phyloP scores from a whole-genome alignment of 2,888 invertebrate genomes.

The Balanococcus diminutus region DNA sequence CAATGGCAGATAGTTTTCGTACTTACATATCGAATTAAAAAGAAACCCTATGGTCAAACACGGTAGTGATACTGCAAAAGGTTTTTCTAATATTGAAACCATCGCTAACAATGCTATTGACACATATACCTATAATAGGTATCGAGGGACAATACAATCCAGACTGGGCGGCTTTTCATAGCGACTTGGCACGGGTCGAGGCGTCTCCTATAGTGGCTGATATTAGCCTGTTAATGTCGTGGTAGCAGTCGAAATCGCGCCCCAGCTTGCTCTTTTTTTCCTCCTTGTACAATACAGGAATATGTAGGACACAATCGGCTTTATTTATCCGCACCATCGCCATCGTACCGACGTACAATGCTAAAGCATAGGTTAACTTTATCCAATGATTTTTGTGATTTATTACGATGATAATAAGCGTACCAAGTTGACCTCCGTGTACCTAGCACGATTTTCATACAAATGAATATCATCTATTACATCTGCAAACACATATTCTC shows the following conservation, averaged over 20 bases:
- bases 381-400: constrained; percentile 29
- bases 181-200: background rate
- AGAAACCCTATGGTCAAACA: constrained; percentile 31
- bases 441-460: background rate
- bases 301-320: constrained; percentile 16
- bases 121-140: constrained; percentile 33
- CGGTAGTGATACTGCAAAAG: background rate
- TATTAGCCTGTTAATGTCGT: constrained; percentile 37
- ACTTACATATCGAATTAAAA: constrained; percentile 25
- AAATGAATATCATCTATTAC: background rate
- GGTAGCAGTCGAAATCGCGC: no score
- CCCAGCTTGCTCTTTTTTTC: background rate
- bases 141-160: background rate
- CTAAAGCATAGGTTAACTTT: background rate
- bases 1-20: background rate
- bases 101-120: constrained; percentile 35
- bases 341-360: background rate
- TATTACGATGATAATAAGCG: background rate
- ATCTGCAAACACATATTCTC: background rate
- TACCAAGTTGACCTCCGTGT: background rate
- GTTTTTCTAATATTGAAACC: constrained; percentile 31
- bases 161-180: background rate
- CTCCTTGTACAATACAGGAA: background rate
- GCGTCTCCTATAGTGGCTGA: background rate
- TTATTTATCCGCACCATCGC: constrained; percentile 13